Conservation (phyloP, 2,113 vertebrate species). For the Lophotis ruficrista region DNA sequence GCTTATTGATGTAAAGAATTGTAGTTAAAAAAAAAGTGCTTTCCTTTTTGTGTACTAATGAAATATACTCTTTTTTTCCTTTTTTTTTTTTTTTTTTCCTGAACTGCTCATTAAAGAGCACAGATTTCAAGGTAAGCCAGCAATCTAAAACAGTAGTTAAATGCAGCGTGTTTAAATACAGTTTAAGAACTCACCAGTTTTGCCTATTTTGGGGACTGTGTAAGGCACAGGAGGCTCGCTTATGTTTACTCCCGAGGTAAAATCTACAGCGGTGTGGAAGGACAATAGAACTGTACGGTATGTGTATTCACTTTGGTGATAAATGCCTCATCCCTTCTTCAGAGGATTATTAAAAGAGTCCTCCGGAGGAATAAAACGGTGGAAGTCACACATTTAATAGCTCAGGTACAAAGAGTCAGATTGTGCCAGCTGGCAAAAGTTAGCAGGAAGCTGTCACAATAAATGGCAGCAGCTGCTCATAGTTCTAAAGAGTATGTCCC, state of each 20-base stretch:
- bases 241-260: conserved; percentile 39
- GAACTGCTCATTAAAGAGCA: neutral
- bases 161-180: neutral
- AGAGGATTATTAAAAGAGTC: conserved; percentile 81
- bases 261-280: conserved; percentile 34
- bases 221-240: neutral
- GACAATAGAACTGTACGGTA: conserved; percentile 71
- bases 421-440: conserved; percentile 99
- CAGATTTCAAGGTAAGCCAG: conserved; percentile 6
- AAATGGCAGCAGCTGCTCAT: conserved; percentile 99
- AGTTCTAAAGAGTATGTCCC: conserved; percentile 99
- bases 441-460: conserved; percentile 99
- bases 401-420: conserved; percentile 91
- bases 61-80: neutral
- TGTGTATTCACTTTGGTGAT: conserved; percentile 79
- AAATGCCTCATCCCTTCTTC: conserved; percentile 77
- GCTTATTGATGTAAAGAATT: neutral
- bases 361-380: conserved; percentile 83
- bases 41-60: conserved; percentile 3
- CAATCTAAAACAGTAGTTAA: neutral
- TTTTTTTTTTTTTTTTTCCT: no score
- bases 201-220: neutral
- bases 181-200: neutral
- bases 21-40: neutral
- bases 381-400: conserved; percentile 90